Evolutionary conservation across 2,797 vertebrate species (phyloP).

Genomic region (Hoplostethus atlanticus): DNA sequence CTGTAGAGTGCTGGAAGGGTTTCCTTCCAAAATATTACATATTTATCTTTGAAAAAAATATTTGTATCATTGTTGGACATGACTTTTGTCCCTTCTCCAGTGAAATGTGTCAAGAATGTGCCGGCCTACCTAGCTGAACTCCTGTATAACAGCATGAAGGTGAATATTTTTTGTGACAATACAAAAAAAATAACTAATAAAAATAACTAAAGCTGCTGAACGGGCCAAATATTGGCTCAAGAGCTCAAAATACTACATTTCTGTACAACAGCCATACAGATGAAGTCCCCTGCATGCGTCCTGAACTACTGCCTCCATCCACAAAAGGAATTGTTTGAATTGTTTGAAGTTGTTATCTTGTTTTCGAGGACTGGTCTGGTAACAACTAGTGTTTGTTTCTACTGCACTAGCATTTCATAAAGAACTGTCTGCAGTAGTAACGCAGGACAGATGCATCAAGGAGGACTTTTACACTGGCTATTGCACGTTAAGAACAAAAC

Average conservation of each 20-base stretch:
- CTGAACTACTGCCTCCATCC: too few relatives aligned
- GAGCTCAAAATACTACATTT: too few relatives aligned
- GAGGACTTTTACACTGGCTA: too few relatives aligned
- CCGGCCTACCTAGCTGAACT: constrained; percentile 86
- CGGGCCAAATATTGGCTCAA: too few relatives aligned
- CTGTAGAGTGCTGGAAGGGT: not conserved
- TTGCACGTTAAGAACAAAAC: too few relatives aligned
- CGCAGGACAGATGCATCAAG: not conserved
- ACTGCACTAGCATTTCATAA: not conserved
- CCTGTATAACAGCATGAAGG: constrained; percentile 85
- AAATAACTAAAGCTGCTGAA: too few relatives aligned
- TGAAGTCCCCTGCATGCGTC: too few relatives aligned
- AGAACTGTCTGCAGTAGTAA: not conserved
- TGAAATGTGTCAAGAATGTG: constrained; percentile 82
- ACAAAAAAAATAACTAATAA: too few relatives aligned
- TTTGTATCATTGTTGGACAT: not conserved
- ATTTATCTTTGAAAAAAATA: not conserved
- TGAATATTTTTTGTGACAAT: constrained; percentile 42
- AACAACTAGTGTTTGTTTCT: not conserved
- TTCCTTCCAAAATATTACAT: not conserved
- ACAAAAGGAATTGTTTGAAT: too few relatives aligned
- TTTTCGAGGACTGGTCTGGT: too few relatives aligned
- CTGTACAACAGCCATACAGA: too few relatives aligned
- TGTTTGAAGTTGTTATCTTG: too few relatives aligned
- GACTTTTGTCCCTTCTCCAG: constrained; percentile 60